phyloP scores from a whole-genome alignment of 2,113 vertebrate species.

The Hystrix brachyura region DNA sequence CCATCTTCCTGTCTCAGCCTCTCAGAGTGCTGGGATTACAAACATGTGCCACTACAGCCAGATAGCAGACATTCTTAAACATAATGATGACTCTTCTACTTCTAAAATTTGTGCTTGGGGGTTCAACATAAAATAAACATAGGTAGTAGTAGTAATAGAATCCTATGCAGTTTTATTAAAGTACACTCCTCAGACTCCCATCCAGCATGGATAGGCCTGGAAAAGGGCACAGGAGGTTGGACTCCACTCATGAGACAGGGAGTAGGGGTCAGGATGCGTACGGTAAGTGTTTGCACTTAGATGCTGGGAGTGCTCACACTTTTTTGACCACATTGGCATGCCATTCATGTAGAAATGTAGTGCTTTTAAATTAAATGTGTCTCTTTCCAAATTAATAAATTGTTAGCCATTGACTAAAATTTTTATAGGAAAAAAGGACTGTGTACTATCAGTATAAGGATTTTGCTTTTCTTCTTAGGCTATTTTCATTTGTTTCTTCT shows the following conservation, averaged over 20 bases:
- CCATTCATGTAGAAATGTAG: neutral
- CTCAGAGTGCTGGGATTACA: neutral
- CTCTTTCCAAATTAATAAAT: constrained; percentile 76
- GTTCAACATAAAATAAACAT: constrained; percentile 25
- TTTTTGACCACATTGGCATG: neutral
- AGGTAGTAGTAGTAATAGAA: neutral
- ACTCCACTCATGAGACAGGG: neutral
- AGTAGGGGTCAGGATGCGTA: neutral
- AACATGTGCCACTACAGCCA: neutral
- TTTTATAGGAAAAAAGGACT: constrained; percentile 80
- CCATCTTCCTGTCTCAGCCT: neutral
- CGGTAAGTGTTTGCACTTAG: neutral
- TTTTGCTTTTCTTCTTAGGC: constrained; percentile 92
- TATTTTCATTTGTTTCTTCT: constrained; percentile 94
- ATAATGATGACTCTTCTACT: neutral
- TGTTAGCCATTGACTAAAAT: constrained; percentile 81
- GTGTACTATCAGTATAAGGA: constrained; percentile 87
- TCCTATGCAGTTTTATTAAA: neutral
- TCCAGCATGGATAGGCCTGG: neutral
- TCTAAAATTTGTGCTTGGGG: neutral
- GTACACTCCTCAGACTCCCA: neutral
- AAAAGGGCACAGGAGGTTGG: too few relatives aligned
- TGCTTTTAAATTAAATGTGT: constrained; percentile 40
- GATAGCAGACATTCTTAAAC: neutral
- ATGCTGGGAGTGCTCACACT: neutral